Evolutionary conservation across 2,113 vertebrate species (phyloP), one percentile per base, ranked within the genome.

Genomic region (Trachemys scripta): DNA sequence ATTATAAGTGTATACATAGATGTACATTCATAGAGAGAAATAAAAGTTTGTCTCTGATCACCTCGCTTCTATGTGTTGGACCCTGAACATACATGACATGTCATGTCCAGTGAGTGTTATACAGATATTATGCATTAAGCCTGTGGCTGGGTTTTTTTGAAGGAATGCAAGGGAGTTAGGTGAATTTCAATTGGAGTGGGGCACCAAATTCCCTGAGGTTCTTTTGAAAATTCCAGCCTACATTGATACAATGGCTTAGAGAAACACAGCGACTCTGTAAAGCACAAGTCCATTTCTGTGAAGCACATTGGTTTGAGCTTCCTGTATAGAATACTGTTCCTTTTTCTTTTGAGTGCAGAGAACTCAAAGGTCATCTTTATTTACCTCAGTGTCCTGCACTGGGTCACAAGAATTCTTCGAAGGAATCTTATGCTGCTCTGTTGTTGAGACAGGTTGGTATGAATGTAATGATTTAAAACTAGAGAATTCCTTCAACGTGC

Each of bases 401-500:
- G 82, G 14, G 80, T 91, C 84, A 76, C 80, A 53, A 35, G 76
- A 94, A 91, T 93, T 97, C 84, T 91, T 87, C 83, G 65, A 93
- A 94, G 96, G 95, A 91, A 94, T 94, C 82, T 72, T 90, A 95
- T 88, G 89, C 94, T 92, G 81, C 86, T 96, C 94, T 97, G 93
- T 97, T 97, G 94, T 96, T 92, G 93, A 80, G 47, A 95, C 89
- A 97, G 82, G 92, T 92, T 80, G 80, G 94, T 88, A 65, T 84
- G 93, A 86, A 90, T 69, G 85, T 75, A 45, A 95, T 87, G 92
- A 88, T 90, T 96, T 89, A 89, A 94, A 97, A 96, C 90, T 95
- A 92, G 85, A 78, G 84, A 96, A 97, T 89, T 87, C 95, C 97
- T 97, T 97, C 95, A 96, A 97, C 94, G 85, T 79, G 87, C 50